A percentile compares a stretch with the other conserved stretches of the same genome.
These are phyloP conservation scores for Leptopilina boulardi DNA, from an alignment of 1,140 invertebrate genomes.

Conservation along the genomic window DNA sequence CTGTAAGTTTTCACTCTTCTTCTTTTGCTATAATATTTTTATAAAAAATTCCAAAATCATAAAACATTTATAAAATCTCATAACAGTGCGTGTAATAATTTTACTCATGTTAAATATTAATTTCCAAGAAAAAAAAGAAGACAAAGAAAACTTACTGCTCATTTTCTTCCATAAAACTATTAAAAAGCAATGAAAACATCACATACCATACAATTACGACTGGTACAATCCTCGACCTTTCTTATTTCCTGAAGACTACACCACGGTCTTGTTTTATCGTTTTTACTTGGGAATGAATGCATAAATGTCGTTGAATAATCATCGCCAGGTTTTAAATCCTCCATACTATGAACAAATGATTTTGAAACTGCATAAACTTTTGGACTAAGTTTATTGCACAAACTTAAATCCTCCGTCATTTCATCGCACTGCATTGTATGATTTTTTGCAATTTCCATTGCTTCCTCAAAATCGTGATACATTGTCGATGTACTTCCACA, in stretches of 20 bases:
- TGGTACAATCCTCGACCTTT: conserved; percentile 64
- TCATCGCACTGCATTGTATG: conserved; percentile 34
- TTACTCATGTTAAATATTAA: neutral
- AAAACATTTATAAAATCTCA: too few species aligned
- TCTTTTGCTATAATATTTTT: too few species aligned
- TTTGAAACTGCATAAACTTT: conserved; percentile 74
- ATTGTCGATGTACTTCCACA: conserved; percentile 54
- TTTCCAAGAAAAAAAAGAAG: neutral
- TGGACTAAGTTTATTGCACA: conserved; percentile 77
- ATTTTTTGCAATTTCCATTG: conserved; percentile 47
- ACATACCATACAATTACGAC: conserved; percentile 63
- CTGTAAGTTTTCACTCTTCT: too few species aligned
- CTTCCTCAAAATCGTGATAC: conserved; percentile 52
- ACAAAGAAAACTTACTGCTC: too few species aligned
- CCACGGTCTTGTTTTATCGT: conserved; percentile 68
- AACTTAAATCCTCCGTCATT: conserved; percentile 52
- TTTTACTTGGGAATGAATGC: conserved; percentile 65
- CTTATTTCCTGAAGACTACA: conserved; percentile 79
- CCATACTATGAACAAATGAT: conserved; percentile 75
- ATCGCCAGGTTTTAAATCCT: conserved; percentile 75
- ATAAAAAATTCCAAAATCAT: too few species aligned
- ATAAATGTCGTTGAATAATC: conserved; percentile 64
- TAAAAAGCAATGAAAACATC: conserved; percentile 33
- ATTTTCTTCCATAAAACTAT: neutral
- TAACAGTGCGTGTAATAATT: neutral